These are phyloP conservation scores for Sylvia borin DNA, from an alignment of 2,797 vertebrate genomes.

Conservation along the genomic window DNA sequence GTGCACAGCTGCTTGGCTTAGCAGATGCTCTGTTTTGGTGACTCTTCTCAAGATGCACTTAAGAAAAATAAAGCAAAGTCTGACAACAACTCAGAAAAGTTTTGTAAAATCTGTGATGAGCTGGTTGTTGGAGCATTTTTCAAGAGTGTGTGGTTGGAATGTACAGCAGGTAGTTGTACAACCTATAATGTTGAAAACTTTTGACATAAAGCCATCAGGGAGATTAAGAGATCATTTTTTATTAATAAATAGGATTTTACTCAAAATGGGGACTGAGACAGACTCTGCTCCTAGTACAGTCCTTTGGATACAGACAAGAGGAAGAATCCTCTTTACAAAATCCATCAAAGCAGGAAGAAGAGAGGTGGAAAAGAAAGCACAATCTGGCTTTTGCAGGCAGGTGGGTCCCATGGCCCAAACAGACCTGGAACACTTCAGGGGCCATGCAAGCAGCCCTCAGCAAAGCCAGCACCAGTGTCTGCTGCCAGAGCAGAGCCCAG, in stretches of 20 bases:
- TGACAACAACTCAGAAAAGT: neutral
- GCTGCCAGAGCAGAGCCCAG: neutral
- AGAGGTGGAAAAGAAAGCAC: neutral
- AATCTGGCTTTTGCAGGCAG: neutral
- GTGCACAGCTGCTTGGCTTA: rapidly evolving
- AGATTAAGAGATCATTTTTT: neutral
- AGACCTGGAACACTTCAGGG: neutral
- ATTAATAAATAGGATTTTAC: neutral
- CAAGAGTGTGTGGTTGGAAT: neutral
- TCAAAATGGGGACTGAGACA: neutral
- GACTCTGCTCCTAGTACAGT: neutral
- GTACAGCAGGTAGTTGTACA: neutral
- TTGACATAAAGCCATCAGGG: neutral
- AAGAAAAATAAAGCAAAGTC: neutral
- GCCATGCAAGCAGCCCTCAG: neutral
- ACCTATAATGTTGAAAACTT: neutral
- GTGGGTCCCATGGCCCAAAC: neutral
- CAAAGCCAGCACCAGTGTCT: neutral
- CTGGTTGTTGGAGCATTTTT: neutral
- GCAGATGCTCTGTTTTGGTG: neutral
- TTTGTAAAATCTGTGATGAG: neutral
- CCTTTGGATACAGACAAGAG: neutral
- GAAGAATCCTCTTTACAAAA: neutral
- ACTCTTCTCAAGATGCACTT: neutral
- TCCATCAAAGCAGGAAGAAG: neutral